A percentile compares a stretch with the other conserved stretches of the same genome.
Conservation (phyloP, 2,797 vertebrate genomes). For the Lagorchestes hirsutus region DNA sequence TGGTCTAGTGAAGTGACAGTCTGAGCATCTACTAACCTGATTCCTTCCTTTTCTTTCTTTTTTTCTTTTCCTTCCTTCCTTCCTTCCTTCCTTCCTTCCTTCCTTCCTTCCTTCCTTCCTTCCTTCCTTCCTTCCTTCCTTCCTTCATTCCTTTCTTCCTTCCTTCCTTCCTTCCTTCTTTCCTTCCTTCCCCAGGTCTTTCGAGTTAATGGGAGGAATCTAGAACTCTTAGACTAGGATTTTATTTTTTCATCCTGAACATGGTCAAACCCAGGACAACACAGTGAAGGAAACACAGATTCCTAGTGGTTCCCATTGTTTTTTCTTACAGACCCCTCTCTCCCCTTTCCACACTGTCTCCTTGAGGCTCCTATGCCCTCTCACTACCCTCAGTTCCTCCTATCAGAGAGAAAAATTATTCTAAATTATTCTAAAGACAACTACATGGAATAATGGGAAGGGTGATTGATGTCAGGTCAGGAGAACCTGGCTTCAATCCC, state of each 20-base stretch:
- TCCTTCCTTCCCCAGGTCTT: too few species aligned
- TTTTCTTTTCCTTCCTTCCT: too few species aligned
- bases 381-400: neutral
- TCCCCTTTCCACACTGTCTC: neutral
- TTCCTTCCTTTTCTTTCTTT: neutral
- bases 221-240: neutral
- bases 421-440: neutral
- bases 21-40: neutral
- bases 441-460: neutral
- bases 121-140: too few species aligned
- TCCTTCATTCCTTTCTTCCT: too few species aligned
- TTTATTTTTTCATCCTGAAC: neutral
- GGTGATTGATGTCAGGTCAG: neutral
- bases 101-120: neutral
- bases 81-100: too few species aligned
- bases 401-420: neutral
- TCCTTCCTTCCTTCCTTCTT: neutral
- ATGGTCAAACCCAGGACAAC: neutral
- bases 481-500: neutral
- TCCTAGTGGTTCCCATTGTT: neutral
- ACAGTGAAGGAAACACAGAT: neutral
- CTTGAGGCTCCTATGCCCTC: neutral
- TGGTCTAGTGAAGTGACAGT: neutral
- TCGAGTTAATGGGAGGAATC: neutral
- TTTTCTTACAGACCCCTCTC: neutral